Conservation (phyloP, 2,113 vertebrate genomes). For the Oreocharis arfaki region DNA sequence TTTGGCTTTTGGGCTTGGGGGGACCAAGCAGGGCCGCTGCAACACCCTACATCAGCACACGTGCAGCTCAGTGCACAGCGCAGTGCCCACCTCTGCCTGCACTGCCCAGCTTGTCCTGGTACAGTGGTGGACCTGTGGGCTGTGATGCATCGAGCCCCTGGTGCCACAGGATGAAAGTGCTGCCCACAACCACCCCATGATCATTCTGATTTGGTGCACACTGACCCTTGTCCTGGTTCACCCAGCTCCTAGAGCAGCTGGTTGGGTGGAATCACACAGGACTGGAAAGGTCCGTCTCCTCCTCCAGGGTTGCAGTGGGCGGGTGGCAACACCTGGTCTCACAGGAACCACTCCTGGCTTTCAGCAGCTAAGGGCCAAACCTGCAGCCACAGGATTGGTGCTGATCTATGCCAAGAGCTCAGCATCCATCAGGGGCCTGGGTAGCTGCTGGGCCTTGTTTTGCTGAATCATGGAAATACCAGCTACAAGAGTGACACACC, state of each 20-base stretch:
- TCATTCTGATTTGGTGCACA: accelerated
- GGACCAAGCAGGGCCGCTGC: background rate
- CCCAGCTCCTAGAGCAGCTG: background rate
- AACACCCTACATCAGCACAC: accelerated
- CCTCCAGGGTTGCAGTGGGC: background rate
- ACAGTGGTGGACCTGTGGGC: accelerated
- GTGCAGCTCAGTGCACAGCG: background rate
- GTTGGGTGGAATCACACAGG: background rate
- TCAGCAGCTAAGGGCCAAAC: background rate
- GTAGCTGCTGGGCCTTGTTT: background rate
- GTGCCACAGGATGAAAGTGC: accelerated
- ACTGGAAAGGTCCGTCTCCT: background rate
- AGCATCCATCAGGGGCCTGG: accelerated
- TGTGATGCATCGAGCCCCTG: accelerated
- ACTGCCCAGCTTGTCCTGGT: accelerated
- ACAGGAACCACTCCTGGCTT: background rate
- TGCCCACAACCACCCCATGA: accelerated
- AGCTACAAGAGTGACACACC: accelerated
- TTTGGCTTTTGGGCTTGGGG: background rate
- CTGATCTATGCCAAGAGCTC: background rate
- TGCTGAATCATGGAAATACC: accelerated
- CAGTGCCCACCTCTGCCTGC: background rate
- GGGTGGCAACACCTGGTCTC: background rate
- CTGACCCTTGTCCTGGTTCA: accelerated
- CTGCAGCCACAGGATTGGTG: background rate